Evolutionary conservation across 1,140 invertebrate genomes (phyloP).

Genomic region (Antheraea pernyi): DNA sequence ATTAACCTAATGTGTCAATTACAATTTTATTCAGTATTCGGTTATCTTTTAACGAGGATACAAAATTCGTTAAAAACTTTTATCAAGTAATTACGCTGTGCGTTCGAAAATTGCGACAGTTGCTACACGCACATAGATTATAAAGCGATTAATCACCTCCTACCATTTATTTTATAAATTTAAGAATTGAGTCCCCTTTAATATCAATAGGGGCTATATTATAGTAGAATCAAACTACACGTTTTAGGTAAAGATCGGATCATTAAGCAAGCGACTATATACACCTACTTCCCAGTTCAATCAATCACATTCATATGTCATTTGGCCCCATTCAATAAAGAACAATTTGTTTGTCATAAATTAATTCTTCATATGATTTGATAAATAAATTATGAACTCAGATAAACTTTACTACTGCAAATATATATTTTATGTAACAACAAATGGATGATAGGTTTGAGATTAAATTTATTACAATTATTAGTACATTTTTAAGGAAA

Average conservation of each 20-base stretch:
- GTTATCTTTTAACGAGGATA: background rate
- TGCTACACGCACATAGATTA: conserved; percentile 39
- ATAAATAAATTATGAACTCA: background rate
- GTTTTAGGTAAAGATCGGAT: background rate
- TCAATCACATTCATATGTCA: background rate
- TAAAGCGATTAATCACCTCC: conserved; percentile 28
- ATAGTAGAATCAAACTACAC: background rate
- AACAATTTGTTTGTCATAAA: background rate
- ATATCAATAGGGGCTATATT: background rate
- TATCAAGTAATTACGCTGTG: background rate
- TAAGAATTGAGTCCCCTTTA: background rate
- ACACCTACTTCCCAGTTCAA: background rate
- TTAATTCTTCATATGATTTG: background rate
- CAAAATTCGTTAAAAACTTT: conserved; percentile 1
- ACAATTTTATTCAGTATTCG: background rate
- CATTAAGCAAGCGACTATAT: background rate
- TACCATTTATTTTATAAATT: background rate
- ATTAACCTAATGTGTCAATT: background rate
- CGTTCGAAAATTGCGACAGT: conserved; percentile 29
- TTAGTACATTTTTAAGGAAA: no score
- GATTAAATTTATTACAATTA: no score
- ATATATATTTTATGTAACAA: no score
- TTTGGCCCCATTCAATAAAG: background rate
- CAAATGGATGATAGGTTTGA: no score
- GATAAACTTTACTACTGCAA: no score